Conservation (phyloP, 92 coral and sea anemone species). For the Anthopleura xanthogrammica region DNA sequence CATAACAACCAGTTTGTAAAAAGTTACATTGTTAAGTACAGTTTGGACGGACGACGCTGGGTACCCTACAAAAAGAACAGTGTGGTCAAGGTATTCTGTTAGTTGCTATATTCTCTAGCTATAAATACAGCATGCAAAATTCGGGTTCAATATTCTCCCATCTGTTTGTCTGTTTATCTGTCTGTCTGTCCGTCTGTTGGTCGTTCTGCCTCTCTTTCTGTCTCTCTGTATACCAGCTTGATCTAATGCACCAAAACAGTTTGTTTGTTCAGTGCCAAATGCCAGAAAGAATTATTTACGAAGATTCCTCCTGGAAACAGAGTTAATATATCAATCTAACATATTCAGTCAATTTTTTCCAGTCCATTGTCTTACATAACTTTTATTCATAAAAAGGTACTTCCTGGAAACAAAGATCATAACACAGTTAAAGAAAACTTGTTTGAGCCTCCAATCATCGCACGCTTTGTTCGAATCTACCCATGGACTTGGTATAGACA, state of each 20-base stretch:
- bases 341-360: not conserved
- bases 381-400: slow-evolving; percentile 32
- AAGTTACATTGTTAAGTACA: slow-evolving; percentile 48
- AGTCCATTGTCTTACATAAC: not conserved
- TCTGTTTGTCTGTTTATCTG: no score
- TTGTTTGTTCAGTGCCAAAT: no score
- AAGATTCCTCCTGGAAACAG: no score
- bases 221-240: not conserved
- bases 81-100: slow-evolving; percentile 42
- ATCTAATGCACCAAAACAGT: no score
- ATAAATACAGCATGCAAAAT: no score
- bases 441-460: slow-evolving; percentile 65
- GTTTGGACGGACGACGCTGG: slow-evolving; percentile 76
- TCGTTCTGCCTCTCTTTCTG: not conserved
- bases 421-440: slow-evolving; percentile 60
- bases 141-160: not conserved
- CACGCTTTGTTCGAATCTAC: slow-evolving; percentile 73
- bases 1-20: slow-evolving; percentile 67
- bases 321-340: no score
- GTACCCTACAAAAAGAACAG: slow-evolving; percentile 62
- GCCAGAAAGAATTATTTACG: no score
- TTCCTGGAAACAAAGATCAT: slow-evolving; percentile 75
- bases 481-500: slow-evolving; percentile 58
- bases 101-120: not conserved
- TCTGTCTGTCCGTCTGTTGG: not conserved